Base-by-base conservation (phyloP, 2,888 invertebrate species). In the Microdon myrmicae region DNA sequence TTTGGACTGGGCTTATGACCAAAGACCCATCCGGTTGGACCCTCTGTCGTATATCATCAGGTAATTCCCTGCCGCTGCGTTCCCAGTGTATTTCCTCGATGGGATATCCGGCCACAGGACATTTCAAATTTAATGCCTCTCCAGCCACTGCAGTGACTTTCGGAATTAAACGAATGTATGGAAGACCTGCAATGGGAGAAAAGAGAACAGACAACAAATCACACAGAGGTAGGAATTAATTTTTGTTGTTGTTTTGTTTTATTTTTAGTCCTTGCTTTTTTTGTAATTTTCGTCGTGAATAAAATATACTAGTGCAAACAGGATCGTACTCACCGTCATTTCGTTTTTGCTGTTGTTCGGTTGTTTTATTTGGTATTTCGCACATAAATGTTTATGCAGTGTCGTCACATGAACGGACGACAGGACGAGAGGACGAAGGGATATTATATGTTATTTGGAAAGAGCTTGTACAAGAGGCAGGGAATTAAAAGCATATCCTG, bases 111-210 rank as follows among this genome's bases (percentile, higher is more conserved):
- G 90, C 89, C 17, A 90, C 91, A 12, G 90, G 90, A 79, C 92
- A 92, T 76, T 88, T 87, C 53, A 92, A 81, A 44, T 86, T 84
- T 69, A 91, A 82, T 53, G 85, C 85, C 76, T 90, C 88, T 34
- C 90, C 90, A 5, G 90, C 90, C 7, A 91, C 90, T 3, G 90
- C 90, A 16, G 90, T 90, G 70, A 90, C 87, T 81, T 91, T 90
- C 19, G 88, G 88, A 77, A 92, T 89, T 59, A 88, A 83, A 32
- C 90, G 84, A 69, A 92, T 90, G 76, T 88, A 90, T 3, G 91
- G 92, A 71, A 88, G 84, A 72, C 90, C 90, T 90, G 70, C 10
- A 69, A 67, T 9, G 9, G 37, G 5, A 29, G 45, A 37, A 41
- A 43, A 35, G 9, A 23, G 19, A 49, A 59, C 47, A 28, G 25